Evolutionary conservation across 2,113 vertebrate species (phyloP).

Genomic region (Dermatemys mawii): DNA sequence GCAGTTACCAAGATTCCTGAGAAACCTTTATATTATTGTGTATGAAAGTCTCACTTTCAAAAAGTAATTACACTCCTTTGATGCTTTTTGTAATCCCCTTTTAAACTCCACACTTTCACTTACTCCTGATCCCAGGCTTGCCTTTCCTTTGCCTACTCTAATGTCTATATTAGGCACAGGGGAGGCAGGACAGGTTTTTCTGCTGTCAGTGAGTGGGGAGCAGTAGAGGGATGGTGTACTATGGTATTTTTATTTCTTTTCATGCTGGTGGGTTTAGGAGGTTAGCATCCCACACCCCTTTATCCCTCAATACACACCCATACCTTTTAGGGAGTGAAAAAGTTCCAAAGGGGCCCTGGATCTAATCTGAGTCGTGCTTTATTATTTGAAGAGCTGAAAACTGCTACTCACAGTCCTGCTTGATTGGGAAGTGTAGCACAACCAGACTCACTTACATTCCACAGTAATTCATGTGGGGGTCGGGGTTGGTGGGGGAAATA

Average conservation of each 20-base stretch:
- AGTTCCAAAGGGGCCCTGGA: neutral
- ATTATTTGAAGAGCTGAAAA: neutral
- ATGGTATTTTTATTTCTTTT: neutral
- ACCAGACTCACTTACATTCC: neutral
- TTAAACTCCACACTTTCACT: conserved; percentile 31
- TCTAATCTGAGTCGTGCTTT: neutral
- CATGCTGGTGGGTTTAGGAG: neutral
- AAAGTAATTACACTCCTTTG: conserved; percentile 48
- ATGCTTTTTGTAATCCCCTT: conserved; percentile 36
- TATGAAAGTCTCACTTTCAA: conserved; percentile 61
- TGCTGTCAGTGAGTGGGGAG: neutral
- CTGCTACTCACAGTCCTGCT: neutral
- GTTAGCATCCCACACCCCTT: neutral
- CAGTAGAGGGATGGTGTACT: too few species aligned
- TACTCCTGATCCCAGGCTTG: neutral
- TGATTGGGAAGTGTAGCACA: neutral
- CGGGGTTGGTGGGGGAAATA: accelerated
- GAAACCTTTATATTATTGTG: conserved; percentile 47
- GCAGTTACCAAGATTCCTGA: conserved; percentile 38
- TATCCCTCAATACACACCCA: neutral
- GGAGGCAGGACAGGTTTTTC: neutral
- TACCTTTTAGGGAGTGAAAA: neutral
- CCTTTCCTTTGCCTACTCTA: neutral
- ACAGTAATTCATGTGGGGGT: neutral
- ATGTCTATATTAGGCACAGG: neutral